These are phyloP conservation scores for Scaptomyza tumidula DNA, from an alignment of 2,888 invertebrate species.

Conservation along the genomic window DNA sequence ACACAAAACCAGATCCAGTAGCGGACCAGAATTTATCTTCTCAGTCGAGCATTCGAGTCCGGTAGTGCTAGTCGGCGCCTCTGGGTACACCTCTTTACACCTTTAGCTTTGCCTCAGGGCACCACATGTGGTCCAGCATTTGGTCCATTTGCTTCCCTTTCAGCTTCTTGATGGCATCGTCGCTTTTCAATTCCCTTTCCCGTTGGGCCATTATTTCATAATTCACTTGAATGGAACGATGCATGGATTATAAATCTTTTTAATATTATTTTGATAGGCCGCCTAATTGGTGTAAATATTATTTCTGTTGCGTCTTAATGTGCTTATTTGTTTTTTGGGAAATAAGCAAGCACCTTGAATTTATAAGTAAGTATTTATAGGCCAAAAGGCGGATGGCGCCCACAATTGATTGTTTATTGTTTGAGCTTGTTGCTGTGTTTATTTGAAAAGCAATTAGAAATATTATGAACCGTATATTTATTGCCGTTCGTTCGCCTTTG, in stretches of 20 bases:
- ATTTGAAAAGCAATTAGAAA: constrained; percentile 81
- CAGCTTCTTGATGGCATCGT: constrained; percentile 6
- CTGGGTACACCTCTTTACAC: constrained; percentile 63
- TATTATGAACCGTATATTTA: constrained; percentile 80
- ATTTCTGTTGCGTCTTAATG: constrained; percentile 69
- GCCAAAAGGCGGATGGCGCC: constrained; percentile 42
- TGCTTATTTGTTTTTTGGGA: constrained; percentile 20
- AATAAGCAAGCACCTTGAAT: constrained; percentile 31
- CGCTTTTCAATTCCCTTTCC: background rate
- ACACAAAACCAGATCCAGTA: constrained; percentile 23
- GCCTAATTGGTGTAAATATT: constrained; percentile 78
- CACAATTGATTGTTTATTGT: constrained; percentile 65
- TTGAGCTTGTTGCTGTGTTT: constrained; percentile 65
- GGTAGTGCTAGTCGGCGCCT: constrained; percentile 68
- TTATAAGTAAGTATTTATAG: constrained; percentile 23
- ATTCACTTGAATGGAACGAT: constrained; percentile 50
- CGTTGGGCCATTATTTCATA: constrained; percentile 70
- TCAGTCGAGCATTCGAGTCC: constrained; percentile 19
- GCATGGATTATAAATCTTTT: constrained; percentile 76
- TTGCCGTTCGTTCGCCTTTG: constrained; percentile 46
- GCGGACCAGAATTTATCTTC: constrained; percentile 25
- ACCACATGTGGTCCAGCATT: constrained; percentile 57
- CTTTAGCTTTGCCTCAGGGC: constrained; percentile 44
- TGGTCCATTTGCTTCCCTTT: background rate
- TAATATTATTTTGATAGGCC: constrained; percentile 80